Conservation (phyloP, 53 echinoderm and acorn worm species). For the Crossaster papposus region DNA sequence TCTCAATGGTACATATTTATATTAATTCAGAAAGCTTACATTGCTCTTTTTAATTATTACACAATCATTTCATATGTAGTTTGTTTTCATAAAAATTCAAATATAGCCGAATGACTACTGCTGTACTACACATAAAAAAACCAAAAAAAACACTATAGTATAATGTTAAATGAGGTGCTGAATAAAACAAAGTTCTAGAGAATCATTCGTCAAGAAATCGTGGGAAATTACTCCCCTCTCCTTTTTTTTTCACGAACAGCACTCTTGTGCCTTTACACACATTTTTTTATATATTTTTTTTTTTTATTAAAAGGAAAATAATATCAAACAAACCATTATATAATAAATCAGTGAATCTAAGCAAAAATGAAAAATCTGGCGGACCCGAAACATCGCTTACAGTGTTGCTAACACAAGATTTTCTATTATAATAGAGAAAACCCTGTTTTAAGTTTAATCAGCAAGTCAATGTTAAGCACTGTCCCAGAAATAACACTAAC, state of each 20-base stretch:
- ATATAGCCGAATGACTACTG: background rate
- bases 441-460: background rate
- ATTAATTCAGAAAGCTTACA: background rate
- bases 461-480: background rate
- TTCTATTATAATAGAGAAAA: background rate
- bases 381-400: background rate
- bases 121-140: background rate
- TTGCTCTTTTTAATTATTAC: background rate
- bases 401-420: background rate
- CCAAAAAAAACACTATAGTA: background rate
- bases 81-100: background rate
- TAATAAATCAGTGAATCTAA: background rate
- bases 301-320: background rate
- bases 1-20: slow-evolving; percentile 5
- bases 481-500: background rate
- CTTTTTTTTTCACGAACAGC: too few relatives aligned
- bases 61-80: background rate
- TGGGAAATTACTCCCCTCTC: background rate
- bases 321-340: background rate
- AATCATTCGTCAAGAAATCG: background rate
- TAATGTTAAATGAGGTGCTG: background rate
- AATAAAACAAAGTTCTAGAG: background rate
- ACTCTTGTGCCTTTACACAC: too few relatives aligned
- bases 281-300: background rate
- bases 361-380: background rate